Evolutionary conservation across 2,888 invertebrate genomes (phyloP), one percentile per base, ranked within the genome.

Genomic region (Lapara coniferarum): DNA sequence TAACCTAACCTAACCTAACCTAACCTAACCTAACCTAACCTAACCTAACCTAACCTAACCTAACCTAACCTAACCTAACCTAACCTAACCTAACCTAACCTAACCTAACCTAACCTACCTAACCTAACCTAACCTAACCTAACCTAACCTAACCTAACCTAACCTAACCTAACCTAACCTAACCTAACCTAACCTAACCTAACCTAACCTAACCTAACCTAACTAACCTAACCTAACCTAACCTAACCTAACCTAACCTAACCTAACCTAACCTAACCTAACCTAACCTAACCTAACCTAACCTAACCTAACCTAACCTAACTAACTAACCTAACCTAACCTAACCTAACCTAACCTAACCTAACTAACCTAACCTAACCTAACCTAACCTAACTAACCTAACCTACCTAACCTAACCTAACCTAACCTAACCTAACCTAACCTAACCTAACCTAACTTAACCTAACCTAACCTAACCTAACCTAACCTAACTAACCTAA

Each of bases 51-150:
- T 73, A 73, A 73, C 72, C 73, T 73, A 72, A 73, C 72, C 73
- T 70, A 71, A 73, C 72, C 72, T 68, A 72, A 70, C 71, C 75
- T 75, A 72, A 72, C 73, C 73, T 73, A 74, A 74, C 73, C 75
- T 73, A 74, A 73, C 75, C 71, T 71, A 71, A 71, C 73, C 73
- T 74, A 73, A 71, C 73, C 73, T 73, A 73, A 72, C 73, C 73
- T 74, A 74, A 72, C 74, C 73, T 74, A 73, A 73, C 73, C 73
- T 73, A 73, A n/a, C n/a, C n/a, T n/a, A n/a, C n/a, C n/a, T n/a
- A n/a, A n/a, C n/a, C n/a, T n/a, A n/a, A n/a, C n/a, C n/a, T n/a
- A n/a, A 72, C 74, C 73, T 72, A 74, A 72, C 73, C 74, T 74
- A 73, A 73, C 71, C 70, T 72, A 72, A 72, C 71, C 71, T 73